Conservation (phyloP, 2,888 invertebrate species). For the Plagiodera versicolora region DNA sequence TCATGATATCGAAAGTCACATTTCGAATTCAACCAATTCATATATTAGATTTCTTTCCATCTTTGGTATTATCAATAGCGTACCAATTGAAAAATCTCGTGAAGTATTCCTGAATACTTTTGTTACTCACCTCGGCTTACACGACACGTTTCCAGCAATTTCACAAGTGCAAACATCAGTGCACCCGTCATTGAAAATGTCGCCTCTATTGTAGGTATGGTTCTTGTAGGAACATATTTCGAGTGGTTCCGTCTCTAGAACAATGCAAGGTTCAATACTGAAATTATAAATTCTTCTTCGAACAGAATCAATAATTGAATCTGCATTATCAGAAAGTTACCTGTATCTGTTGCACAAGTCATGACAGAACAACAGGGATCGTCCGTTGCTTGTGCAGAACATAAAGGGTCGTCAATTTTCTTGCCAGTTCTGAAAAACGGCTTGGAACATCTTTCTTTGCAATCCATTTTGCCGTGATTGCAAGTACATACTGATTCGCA, state of each 20-base stretch:
- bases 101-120: too few species aligned
- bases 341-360: constrained; percentile 67
- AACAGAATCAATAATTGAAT: too few species aligned
- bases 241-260: constrained; percentile 51
- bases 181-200: constrained; percentile 79
- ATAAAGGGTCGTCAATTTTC: constrained; percentile 68
- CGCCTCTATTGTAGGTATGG: constrained; percentile 70
- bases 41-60: too few species aligned
- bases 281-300: too few species aligned
- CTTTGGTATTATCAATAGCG: too few species aligned
- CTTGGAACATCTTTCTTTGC: constrained; percentile 69
- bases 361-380: constrained; percentile 73
- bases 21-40: too few species aligned
- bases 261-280: constrained; percentile 7
- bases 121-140: constrained; percentile 48
- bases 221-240: constrained; percentile 69
- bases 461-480: constrained; percentile 68
- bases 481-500: constrained; percentile 82
- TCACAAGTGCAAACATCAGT: constrained; percentile 77
- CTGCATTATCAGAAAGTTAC: constrained; percentile 43
- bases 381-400: constrained; percentile 70
- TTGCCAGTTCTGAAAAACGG: constrained; percentile 72
- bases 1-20: too few species aligned
- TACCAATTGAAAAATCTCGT: too few species aligned
- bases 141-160: constrained; percentile 62